A percentile compares a stretch with the other conserved stretches of the same genome.
phyloP scores from a whole-genome alignment of 1,140 invertebrate genomes.

The Chironomus tepperi region DNA sequence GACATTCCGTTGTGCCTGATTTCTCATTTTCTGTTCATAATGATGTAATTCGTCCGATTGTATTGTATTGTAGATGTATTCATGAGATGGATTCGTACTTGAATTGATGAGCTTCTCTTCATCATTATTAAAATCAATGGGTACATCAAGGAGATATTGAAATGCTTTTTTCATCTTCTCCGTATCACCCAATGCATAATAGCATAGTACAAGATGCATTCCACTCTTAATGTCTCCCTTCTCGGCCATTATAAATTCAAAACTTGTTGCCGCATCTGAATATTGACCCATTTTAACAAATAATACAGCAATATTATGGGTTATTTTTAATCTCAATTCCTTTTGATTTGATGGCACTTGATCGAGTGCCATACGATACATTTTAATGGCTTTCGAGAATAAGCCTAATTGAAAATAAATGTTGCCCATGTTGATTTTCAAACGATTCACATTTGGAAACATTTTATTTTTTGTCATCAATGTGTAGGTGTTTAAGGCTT shows the following conservation, averaged over 20 bases:
- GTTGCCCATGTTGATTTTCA: constrained; percentile 32
- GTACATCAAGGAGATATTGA: constrained; percentile 79
- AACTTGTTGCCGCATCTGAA: constrained; percentile 88
- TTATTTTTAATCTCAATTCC: constrained; percentile 88
- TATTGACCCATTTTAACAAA: constrained; percentile 95
- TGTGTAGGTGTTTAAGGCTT: constrained; percentile 93
- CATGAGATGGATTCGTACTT: constrained; percentile 33
- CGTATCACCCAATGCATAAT: constrained; percentile 84
- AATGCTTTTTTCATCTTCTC: constrained; percentile 94
- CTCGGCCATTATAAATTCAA: constrained; percentile 97
- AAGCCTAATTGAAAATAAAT: constrained; percentile 33
- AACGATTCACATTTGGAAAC: constrained; percentile 77
- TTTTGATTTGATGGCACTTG: constrained; percentile 89
- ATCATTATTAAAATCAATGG: constrained; percentile 65
- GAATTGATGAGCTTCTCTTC: constrained; percentile 62
- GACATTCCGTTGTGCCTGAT: constrained; percentile 76
- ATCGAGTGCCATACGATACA: constrained; percentile 95
- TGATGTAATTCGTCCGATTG: constrained; percentile 69
- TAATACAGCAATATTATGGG: constrained; percentile 95
- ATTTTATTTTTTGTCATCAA: constrained; percentile 76
- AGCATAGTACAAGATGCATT: constrained; percentile 86
- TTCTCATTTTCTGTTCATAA: constrained; percentile 64
- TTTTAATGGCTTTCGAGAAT: constrained; percentile 88
- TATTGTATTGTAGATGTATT: constrained; percentile 60
- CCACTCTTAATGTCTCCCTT: constrained; percentile 82